phyloP scores from a whole-genome alignment of 1,140 invertebrate genomes.

The Pemphigus obesinymphae region DNA sequence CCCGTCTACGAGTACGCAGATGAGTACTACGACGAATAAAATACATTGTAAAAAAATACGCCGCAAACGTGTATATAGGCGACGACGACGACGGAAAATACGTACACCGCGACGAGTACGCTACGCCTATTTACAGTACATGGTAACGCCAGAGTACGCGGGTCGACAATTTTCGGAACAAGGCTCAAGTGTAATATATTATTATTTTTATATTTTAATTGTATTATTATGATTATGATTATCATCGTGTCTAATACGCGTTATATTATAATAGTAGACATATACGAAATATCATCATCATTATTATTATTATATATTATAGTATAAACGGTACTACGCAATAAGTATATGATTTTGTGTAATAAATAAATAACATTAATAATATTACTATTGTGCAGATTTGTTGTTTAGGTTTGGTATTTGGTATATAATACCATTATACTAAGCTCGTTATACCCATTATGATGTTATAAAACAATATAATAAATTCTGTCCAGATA shows the following conservation, averaged over 20 bases:
- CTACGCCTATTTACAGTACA: not conserved
- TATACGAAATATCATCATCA: not conserved
- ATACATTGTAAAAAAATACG: too few species aligned
- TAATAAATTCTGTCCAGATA: too few species aligned
- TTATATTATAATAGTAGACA: not conserved
- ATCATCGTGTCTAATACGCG: not conserved
- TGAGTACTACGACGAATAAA: constrained; percentile 25
- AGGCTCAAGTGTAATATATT: not conserved
- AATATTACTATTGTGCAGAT: not conserved
- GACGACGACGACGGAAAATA: not conserved
- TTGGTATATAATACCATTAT: too few species aligned
- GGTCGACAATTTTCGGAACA: not conserved
- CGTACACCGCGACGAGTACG: not conserved
- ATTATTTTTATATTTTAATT: not conserved
- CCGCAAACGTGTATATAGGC: too few species aligned
- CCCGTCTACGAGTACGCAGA: constrained; percentile 34
- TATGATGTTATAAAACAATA: too few species aligned
- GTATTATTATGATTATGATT: not conserved
- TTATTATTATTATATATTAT: constrained; percentile 8
- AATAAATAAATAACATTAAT: constrained; percentile 1
- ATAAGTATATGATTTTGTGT: constrained; percentile 2
- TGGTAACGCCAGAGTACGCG: too few species aligned
- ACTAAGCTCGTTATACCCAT: too few species aligned
- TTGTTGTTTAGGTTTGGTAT: too few species aligned
- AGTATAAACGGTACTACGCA: not conserved